Evolutionary conservation across 2,113 vertebrate species (phyloP).

Genomic region (Hippocampus comes): DNA sequence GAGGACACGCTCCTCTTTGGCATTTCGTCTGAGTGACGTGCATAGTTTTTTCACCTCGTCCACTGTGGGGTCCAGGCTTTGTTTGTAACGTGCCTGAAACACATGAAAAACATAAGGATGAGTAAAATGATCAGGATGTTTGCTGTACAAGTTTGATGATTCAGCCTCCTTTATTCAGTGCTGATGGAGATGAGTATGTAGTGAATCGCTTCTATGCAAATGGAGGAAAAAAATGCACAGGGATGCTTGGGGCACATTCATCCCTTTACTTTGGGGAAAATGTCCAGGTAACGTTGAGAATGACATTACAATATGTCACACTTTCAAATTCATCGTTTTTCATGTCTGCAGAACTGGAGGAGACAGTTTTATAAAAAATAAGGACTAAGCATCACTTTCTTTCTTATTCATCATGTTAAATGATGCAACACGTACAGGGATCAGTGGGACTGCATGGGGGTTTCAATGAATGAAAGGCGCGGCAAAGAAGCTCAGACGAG

Average conservation of each 20-base stretch:
- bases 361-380: background rate
- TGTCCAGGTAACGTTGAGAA: background rate
- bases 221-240: background rate
- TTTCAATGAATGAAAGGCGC: background rate
- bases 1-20: slow-evolving; percentile 95
- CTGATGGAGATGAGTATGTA: background rate
- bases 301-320: background rate
- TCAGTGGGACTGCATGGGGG: background rate
- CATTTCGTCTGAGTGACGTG: slow-evolving; percentile 89
- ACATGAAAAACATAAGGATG: background rate
- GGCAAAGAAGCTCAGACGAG: background rate
- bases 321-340: background rate
- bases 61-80: slow-evolving; percentile 95
- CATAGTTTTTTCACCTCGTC: slow-evolving; percentile 99
- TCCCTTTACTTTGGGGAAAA: background rate
- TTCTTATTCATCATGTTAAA: background rate
- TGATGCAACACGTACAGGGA: background rate
- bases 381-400: background rate
- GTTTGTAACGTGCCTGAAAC: slow-evolving; percentile 91
- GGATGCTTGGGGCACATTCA: background rate
- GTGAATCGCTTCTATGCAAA: background rate
- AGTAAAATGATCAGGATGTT: background rate
- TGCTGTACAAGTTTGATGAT: background rate
- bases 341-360: background rate
- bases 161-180: background rate